Conservation (phyloP, 2,113 vertebrate genomes). For the Leptobrachium ailaonicum region DNA sequence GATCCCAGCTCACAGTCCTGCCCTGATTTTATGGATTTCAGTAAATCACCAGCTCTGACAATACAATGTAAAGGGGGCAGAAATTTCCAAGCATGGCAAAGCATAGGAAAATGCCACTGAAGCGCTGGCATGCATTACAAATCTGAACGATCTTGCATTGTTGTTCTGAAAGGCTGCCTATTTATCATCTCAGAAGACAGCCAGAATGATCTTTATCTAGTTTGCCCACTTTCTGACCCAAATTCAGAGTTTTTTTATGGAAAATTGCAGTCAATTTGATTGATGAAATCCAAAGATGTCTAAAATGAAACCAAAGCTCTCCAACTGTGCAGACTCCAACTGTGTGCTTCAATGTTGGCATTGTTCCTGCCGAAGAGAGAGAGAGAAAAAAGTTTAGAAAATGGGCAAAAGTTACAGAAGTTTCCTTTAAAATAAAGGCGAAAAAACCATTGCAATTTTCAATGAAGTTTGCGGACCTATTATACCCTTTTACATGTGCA, state of each 20-base stretch:
- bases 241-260: constrained; percentile 98
- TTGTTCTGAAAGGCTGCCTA: constrained; percentile 94
- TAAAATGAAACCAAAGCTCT: constrained; percentile 95
- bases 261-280: constrained; percentile 99
- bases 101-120: constrained; percentile 74
- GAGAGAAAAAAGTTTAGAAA: constrained; percentile 87
- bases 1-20: too few species aligned
- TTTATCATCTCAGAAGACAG: constrained; percentile 99
- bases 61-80: constrained; percentile 63
- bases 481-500: constrained; percentile 85
- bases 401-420: constrained; percentile 91
- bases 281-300: constrained; percentile 99
- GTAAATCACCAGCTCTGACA: constrained; percentile 63
- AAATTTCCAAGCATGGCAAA: constrained; percentile 74
- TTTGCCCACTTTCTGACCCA: constrained; percentile 94
- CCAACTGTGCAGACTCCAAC: constrained; percentile 96
- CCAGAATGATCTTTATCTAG: constrained; percentile 95
- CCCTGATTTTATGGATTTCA: not conserved
- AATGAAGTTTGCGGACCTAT: constrained; percentile 75
- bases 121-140: constrained; percentile 74
- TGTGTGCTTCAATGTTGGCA: constrained; percentile 96
- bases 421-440: constrained; percentile 82
- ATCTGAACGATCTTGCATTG: constrained; percentile 82
- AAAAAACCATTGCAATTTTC: constrained; percentile 73
- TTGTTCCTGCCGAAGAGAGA: constrained; percentile 83